Conservation (phyloP, 2,888 invertebrate species). For the Yponomeuta evonymella region DNA sequence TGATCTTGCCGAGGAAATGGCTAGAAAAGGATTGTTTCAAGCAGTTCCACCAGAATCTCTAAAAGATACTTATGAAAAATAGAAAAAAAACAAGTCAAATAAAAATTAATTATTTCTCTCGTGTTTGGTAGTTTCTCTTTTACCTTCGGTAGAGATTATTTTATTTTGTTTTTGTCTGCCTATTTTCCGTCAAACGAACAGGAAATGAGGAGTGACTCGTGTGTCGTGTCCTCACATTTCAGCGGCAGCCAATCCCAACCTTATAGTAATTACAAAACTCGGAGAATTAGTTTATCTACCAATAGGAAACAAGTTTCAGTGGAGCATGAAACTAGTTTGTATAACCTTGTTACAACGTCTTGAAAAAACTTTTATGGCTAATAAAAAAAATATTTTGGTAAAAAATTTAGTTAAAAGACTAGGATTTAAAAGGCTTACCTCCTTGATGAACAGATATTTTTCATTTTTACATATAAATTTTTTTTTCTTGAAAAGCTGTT, state of each 20-base stretch:
- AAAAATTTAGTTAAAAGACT: no score
- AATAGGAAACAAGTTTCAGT: conserved; percentile 53
- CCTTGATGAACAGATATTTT: no score
- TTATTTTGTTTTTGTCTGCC: neutral
- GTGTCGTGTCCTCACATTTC: conserved; percentile 64
- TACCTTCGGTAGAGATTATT: neutral
- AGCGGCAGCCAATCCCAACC: conserved; percentile 59
- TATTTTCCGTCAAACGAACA: conserved; percentile 17
- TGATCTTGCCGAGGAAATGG: conserved; percentile 65
- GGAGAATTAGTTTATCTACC: conserved; percentile 48
- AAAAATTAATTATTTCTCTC: no score
- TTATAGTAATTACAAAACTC: conserved; percentile 48
- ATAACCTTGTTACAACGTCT: conserved; percentile 46
- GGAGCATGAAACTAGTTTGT: conserved; percentile 53
- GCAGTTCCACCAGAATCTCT: conserved; percentile 45
- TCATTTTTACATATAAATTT: neutral
- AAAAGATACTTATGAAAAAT: conserved; percentile 32
- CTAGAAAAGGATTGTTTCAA: conserved; percentile 64
- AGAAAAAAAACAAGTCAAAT: conserved; percentile 22
- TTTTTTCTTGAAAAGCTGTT: neutral
- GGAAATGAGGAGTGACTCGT: conserved; percentile 50
- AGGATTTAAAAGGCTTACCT: no score
- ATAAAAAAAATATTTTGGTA: neutral
- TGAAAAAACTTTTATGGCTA: neutral
- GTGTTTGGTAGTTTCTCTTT: no score